These are phyloP conservation scores for Sinelater perroti DNA, from an alignment of 2,888 invertebrate species.

Conservation along the genomic window DNA sequence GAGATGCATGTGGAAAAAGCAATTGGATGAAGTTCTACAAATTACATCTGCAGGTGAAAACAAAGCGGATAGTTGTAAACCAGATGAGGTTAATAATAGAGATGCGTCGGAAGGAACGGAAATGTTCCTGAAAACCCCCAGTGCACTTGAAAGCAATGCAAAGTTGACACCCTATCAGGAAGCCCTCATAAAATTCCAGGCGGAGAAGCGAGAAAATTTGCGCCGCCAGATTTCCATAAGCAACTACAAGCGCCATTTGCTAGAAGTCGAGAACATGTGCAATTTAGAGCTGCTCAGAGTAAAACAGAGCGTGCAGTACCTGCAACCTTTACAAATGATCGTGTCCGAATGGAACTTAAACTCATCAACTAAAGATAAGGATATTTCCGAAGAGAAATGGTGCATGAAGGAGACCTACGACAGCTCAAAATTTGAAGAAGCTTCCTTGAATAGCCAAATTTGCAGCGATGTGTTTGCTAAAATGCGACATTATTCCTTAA, in stretches of 20 bases:
- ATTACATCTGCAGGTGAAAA: conserved; percentile 15
- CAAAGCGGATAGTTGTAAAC: conserved; percentile 43
- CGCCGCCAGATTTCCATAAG: conserved; percentile 55
- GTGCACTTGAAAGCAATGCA: conserved; percentile 52
- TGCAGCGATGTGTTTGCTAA: neutral
- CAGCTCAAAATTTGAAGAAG: conserved; percentile 8
- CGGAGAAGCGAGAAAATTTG: conserved; percentile 51
- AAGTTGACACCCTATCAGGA: conserved; percentile 54
- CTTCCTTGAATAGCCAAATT: neutral
- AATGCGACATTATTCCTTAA: neutral
- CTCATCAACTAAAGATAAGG: conserved; percentile 9
- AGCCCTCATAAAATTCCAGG: conserved; percentile 49
- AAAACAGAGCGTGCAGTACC: conserved; percentile 54
- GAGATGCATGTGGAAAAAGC: conserved; percentile 54
- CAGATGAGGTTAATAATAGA: conserved; percentile 31
- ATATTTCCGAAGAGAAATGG: conserved; percentile 28
- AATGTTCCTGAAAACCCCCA: conserved; percentile 41
- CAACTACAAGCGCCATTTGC: conserved; percentile 56
- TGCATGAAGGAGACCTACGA: neutral
- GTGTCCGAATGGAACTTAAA: conserved; percentile 55
- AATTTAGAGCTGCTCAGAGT: conserved; percentile 58
- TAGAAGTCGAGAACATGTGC: conserved; percentile 60
- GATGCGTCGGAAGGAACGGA: conserved; percentile 12
- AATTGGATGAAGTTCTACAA: conserved; percentile 49
- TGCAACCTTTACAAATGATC: conserved; percentile 57